Evolutionary conservation across 2,888 invertebrate genomes (phyloP).

Genomic region (Platycnemis pennipes): DNA sequence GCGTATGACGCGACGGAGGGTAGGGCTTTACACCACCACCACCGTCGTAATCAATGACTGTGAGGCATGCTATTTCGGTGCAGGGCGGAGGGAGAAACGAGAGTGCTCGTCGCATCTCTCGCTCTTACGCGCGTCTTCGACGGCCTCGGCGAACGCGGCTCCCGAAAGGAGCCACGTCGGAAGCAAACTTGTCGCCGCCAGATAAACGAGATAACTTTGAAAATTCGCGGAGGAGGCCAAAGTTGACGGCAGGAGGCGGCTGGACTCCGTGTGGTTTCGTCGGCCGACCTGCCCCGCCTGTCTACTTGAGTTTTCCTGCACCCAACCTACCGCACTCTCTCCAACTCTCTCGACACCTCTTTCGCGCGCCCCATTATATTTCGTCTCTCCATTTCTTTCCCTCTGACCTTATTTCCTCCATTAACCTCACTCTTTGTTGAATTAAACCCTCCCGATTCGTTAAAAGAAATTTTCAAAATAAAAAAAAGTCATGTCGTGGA

Average conservation of each 20-base stretch:
- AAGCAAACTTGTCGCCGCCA: neutral
- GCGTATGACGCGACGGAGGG: too few relatives aligned
- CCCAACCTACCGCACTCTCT: neutral
- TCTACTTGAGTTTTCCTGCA: neutral
- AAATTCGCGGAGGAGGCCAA: neutral
- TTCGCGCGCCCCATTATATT: neutral
- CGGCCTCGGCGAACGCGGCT: neutral
- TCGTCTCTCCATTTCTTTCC: neutral
- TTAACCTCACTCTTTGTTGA: too few relatives aligned
- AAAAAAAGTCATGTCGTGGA: too few relatives aligned
- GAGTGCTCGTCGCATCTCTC: neutral
- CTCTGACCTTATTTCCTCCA: neutral
- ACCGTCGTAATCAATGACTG: too few relatives aligned
- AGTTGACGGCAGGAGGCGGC: neutral
- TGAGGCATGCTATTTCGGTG: too few relatives aligned
- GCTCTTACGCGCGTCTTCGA: neutral
- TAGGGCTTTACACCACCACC: too few relatives aligned
- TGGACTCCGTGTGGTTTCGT: neutral
- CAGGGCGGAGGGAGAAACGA: too few relatives aligned
- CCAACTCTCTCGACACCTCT: neutral
- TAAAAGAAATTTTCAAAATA: too few relatives aligned
- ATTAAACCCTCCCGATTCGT: too few relatives aligned
- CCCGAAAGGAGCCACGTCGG: neutral
- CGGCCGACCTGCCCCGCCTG: neutral
- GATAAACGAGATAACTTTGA: conserved; percentile 8